Evolutionary conservation across 2,113 vertebrate species (phyloP).

Genomic region (Austrofundulus limnaeus): DNA sequence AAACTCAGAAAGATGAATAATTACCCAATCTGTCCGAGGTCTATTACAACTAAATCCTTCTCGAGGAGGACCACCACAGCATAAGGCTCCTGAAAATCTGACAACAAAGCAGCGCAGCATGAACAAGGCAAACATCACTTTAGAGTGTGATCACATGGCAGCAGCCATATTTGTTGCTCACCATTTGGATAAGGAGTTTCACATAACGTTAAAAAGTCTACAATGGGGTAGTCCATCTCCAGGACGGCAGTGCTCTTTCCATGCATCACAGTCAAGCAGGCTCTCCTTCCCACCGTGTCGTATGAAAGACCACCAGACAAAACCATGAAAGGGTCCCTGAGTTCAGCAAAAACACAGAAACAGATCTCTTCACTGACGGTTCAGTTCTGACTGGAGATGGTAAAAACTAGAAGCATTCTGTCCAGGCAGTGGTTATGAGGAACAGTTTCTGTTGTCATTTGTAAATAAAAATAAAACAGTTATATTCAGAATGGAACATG

Average conservation of each 20-base stretch:
- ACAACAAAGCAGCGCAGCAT: background rate
- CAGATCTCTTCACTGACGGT: slow-evolving; percentile 6
- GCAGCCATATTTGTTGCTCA: slow-evolving; percentile 60
- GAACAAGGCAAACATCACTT: background rate
- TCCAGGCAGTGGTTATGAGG: slow-evolving; percentile 5
- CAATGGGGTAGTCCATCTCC: slow-evolving; percentile 98
- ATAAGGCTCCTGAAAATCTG: slow-evolving; percentile 98
- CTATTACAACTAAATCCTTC: slow-evolving; percentile 96
- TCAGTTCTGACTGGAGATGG: background rate
- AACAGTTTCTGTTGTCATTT: no score
- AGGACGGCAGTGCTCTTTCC: slow-evolving; percentile 96
- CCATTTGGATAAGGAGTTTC: slow-evolving; percentile 98
- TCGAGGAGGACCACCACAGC: slow-evolving; percentile 96
- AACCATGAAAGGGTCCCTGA: slow-evolving; percentile 89
- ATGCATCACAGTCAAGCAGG: slow-evolving; percentile 98
- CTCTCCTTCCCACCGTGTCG: slow-evolving; percentile 93
- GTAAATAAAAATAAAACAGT: no score
- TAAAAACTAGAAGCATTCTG: background rate
- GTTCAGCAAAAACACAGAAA: slow-evolving; percentile 9
- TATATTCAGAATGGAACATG: no score
- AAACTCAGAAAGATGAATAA: slow-evolving; percentile 21
- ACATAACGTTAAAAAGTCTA: slow-evolving; percentile 96
- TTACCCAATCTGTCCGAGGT: slow-evolving; percentile 96
- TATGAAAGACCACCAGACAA: slow-evolving; percentile 96
- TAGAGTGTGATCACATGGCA: background rate